Conservation (phyloP, 2,888 invertebrate species). For the Melanophora roralis region DNA sequence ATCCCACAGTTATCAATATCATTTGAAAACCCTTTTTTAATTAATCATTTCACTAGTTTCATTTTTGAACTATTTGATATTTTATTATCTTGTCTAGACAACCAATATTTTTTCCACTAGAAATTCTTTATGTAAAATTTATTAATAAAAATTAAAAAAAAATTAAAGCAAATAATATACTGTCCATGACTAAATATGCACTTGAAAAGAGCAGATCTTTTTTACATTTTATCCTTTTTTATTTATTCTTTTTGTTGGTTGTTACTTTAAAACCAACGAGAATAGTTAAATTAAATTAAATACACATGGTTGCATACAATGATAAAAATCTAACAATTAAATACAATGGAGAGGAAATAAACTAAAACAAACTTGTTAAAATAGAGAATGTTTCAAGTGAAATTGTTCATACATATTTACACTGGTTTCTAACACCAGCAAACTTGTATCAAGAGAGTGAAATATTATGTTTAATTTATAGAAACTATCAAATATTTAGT, state of each 20-base stretch:
- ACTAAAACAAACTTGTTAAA: not conserved
- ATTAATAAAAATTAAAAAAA: slow-evolving; percentile 1
- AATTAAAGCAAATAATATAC: not conserved
- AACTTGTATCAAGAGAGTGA: not conserved
- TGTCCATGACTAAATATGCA: slow-evolving; percentile 15
- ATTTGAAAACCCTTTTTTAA: not conserved
- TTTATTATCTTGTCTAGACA: slow-evolving; percentile 62
- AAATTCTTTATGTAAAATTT: slow-evolving; percentile 49
- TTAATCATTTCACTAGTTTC: slow-evolving; percentile 34
- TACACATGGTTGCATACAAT: slow-evolving; percentile 52
- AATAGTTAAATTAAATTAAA: slow-evolving; percentile 61
- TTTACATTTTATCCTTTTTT: not conserved
- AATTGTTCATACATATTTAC: no score
- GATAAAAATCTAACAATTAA: slow-evolving; percentile 60
- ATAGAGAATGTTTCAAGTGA: no score
- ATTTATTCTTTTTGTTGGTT: not conserved
- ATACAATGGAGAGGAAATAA: slow-evolving; percentile 24
- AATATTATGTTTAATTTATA: slow-evolving; percentile 30
- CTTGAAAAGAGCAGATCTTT: slow-evolving; percentile 23
- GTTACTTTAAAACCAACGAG: slow-evolving; percentile 51
- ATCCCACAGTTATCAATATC: not conserved
- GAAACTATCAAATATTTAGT: not conserved
- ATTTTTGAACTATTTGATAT: slow-evolving; percentile 23
- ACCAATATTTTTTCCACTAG: slow-evolving; percentile 46
- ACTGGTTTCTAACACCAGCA: no score